phyloP scores from a whole-genome alignment of 1,140 invertebrate species.

The Pachyrhynchus sulphureomaculatus region DNA sequence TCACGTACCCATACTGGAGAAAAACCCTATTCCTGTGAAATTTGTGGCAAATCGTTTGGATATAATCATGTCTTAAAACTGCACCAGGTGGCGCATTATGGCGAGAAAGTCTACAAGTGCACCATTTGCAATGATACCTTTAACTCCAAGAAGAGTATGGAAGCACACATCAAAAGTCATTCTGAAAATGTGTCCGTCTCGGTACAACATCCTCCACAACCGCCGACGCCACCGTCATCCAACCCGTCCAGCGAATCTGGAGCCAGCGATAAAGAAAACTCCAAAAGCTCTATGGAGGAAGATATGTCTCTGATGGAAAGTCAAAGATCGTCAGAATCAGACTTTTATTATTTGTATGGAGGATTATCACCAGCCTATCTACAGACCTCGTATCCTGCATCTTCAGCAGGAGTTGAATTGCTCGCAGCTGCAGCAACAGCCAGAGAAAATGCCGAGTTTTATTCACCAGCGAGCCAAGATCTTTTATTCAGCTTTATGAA shows the following conservation, averaged over 20 bases:
- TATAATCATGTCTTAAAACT: constrained; percentile 88
- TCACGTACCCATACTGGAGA: constrained; percentile 81
- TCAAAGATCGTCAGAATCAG: constrained; percentile 32
- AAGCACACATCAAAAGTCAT: constrained; percentile 87
- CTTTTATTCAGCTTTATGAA: constrained; percentile 46
- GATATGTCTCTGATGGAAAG: neutral
- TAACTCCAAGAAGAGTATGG: constrained; percentile 86
- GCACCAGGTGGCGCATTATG: constrained; percentile 88
- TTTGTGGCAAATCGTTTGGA: constrained; percentile 73
- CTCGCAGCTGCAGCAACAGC: constrained; percentile 49
- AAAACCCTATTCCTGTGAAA: constrained; percentile 72
- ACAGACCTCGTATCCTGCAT: constrained; percentile 39
- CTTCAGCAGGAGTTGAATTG: constrained; percentile 44
- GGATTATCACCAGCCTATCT: constrained; percentile 46
- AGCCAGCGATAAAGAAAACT: constrained; percentile 55
- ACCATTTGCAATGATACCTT: constrained; percentile 88
- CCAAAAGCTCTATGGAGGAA: constrained; percentile 39
- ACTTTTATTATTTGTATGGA: constrained; percentile 45
- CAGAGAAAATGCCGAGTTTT: constrained; percentile 41
- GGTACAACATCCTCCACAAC: constrained; percentile 45
- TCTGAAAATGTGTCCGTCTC: constrained; percentile 63
- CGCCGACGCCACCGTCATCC: constrained; percentile 39
- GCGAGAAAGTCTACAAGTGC: constrained; percentile 89
- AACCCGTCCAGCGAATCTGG: constrained; percentile 47
- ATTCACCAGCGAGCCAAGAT: constrained; percentile 27